Base-by-base conservation (phyloP, 2,113 vertebrate species). In the Cyrtonyx montezumae region DNA sequence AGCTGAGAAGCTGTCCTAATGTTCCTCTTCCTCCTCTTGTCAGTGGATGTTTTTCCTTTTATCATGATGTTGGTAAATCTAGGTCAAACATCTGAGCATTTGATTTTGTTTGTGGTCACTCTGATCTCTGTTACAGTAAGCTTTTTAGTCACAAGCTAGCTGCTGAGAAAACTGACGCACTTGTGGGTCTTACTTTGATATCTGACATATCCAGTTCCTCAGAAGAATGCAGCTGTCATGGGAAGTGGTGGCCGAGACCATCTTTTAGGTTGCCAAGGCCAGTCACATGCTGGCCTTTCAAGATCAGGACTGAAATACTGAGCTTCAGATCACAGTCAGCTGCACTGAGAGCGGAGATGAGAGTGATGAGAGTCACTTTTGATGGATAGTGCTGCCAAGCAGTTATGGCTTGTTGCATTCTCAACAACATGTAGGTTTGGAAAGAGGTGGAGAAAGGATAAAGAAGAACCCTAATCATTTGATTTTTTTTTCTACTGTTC, bases 201-300 rank as follows among this genome's bases (percentile, higher is more conserved):
- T 36, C 55, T 95, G 86, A 92, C 81, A 87, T 89, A 82, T 79
- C 59, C 58, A 69, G 34, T 10, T 87, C 70, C 78, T 61, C 68
- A 43, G 34, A 85, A 62, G 28, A 87, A 58, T 66, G 63, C 48
- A 51, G 37, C 26, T 96, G 71, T 80, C 82, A 78, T 30, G 62
- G 49, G 86, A 87, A 32, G 53, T 76, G 48, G 46, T 62, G 58
- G 76, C 62, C 62, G 84, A 74, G 62, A 89, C 62, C 40, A 58
- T 75, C 34, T 40, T 8, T 75, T 26, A 80, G 14, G 43, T 83
- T 86, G 51, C 86, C 13, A 67, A 75, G 53, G 62, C 48, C 69
- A 79, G 83, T 40, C 73, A 40, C 18, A 68, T 37, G n/a, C 34
- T 70, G 66, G n/a, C 61, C 62, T 87, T 91, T 96, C 19, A 65